These are phyloP conservation scores for Paracanthobrama guichenoti DNA, from an alignment of 2,113 vertebrate species.

Conservation along the genomic window DNA sequence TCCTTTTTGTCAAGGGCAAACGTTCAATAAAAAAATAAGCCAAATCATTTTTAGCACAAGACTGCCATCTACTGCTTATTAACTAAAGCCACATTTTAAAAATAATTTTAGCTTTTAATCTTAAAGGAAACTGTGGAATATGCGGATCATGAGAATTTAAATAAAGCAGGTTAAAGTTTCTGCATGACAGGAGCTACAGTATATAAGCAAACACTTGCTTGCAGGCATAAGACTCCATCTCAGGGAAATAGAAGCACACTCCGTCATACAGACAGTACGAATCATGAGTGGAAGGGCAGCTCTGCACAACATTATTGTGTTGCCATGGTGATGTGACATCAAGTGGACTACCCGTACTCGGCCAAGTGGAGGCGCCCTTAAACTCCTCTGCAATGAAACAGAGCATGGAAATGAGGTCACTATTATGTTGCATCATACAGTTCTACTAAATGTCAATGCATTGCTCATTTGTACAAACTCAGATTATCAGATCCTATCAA, in stretches of 20 bases:
- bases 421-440: neutral
- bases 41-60: conserved; percentile 51
- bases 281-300: conserved; percentile 79
- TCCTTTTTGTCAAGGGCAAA: conserved; percentile 5
- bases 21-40: neutral
- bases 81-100: neutral
- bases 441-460: neutral
- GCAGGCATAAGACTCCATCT: conserved; percentile 85
- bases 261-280: conserved; percentile 87
- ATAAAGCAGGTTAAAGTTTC: neutral
- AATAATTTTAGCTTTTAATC: neutral
- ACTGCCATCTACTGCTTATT: conserved; percentile 68
- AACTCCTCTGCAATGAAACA: conserved; percentile 40
- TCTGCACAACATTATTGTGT: conserved; percentile 57
- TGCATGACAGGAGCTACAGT: neutral
- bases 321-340: conserved; percentile 60
- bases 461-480: neutral
- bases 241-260: conserved; percentile 83
- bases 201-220: conserved; percentile 77
- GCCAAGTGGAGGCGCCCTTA: conserved; percentile 28
- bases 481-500: neutral
- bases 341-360: conserved; percentile 55
- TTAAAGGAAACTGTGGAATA: neutral
- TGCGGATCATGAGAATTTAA: neutral
- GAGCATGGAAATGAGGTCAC: conserved; percentile 22